Conservation (phyloP, 2,888 invertebrate genomes). For the Dyspetes luteomarginatus region DNA sequence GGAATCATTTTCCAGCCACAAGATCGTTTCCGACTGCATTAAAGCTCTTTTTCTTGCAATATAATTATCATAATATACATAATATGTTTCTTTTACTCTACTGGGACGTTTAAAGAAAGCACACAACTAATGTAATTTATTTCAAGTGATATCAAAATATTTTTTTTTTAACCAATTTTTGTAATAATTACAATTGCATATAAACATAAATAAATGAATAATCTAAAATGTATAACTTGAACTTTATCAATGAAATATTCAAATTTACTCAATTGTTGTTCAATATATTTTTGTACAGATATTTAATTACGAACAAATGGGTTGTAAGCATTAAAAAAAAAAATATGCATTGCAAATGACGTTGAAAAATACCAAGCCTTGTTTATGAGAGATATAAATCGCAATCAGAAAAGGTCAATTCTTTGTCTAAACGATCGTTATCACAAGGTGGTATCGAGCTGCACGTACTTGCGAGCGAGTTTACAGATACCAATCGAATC, state of each 20-base stretch:
- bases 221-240: too few species aligned
- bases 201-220: too few species aligned
- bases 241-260: background rate
- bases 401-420: background rate
- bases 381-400: background rate
- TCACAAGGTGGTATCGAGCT: slow-evolving; percentile 6
- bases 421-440: slow-evolving; percentile 9
- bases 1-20: slow-evolving; percentile 12
- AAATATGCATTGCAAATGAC: slow-evolving; percentile 7
- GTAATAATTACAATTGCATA: too few species aligned
- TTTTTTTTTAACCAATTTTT: too few species aligned
- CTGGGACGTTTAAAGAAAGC: background rate
- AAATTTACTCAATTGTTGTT: too few species aligned
- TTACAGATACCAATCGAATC: slow-evolving; percentile 25
- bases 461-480: background rate
- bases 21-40: background rate
- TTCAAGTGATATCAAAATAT: too few species aligned
- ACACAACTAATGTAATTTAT: background rate
- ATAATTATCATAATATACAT: background rate
- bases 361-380: background rate
- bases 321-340: background rate
- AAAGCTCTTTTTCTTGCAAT: slow-evolving; percentile 19
- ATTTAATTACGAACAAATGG: background rate
- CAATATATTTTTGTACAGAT: too few species aligned
- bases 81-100: background rate